These are phyloP conservation scores for Micromussa lordhowensis DNA, from an alignment of 92 coral and sea anemone genomes.

Conservation along the genomic window DNA sequence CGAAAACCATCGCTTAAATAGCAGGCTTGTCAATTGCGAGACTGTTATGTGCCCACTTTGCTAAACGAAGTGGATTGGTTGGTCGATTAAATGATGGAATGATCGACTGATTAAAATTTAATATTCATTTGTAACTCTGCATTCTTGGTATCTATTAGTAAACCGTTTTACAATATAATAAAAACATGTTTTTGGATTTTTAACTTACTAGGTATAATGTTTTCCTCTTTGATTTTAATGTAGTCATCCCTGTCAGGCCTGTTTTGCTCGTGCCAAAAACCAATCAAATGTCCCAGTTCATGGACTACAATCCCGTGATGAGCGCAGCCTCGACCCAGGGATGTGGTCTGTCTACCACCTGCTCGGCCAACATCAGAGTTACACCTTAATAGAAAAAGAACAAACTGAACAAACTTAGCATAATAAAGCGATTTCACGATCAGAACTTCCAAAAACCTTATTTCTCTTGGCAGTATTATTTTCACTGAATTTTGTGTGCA, in stretches of 20 bases:
- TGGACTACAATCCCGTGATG: constrained; percentile 91
- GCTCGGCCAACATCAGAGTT: constrained; percentile 95
- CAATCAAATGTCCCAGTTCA: constrained; percentile 92
- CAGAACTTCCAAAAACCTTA: background rate
- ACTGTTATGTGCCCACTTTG: too few species aligned
- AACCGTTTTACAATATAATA: background rate
- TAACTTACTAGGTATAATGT: constrained; percentile 80
- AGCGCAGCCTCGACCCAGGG: constrained; percentile 91
- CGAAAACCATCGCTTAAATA: too few species aligned
- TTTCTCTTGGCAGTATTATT: background rate
- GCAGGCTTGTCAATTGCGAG: too few species aligned
- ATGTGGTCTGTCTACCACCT: constrained; percentile 90
- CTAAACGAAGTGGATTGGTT: too few species aligned
- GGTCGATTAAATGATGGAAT: background rate
- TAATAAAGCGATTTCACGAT: background rate
- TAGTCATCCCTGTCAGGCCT: constrained; percentile 91
- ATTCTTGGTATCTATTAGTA: background rate
- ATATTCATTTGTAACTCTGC: background rate
- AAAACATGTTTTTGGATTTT: background rate
- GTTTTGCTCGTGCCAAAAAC: constrained; percentile 98
- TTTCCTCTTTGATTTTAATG: constrained; percentile 74
- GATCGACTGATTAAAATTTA: background rate
- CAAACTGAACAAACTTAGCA: background rate
- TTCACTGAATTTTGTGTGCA: background rate
- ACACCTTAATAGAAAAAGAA: constrained; percentile 62